Evolutionary conservation across 2,797 vertebrate genomes (phyloP).

Genomic region (Hephaestus fuliginosus): DNA sequence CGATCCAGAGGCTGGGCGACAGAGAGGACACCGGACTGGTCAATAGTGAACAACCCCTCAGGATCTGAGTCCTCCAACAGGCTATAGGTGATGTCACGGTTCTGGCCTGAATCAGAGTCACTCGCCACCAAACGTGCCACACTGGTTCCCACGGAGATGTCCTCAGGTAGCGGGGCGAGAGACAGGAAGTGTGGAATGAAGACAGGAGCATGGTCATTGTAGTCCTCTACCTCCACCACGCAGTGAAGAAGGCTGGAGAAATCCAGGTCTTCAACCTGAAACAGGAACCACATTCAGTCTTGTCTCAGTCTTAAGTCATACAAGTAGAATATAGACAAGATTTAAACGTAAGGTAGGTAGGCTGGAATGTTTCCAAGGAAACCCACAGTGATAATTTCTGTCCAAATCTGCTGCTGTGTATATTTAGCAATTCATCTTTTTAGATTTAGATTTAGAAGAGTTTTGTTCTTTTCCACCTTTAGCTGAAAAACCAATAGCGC

Average conservation of each 20-base stretch:
- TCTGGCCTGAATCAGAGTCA: constrained; percentile 90
- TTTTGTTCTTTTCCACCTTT: not conserved
- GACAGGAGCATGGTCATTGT: constrained; percentile 91
- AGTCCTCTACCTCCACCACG: constrained; percentile 91
- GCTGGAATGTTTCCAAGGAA: not conserved
- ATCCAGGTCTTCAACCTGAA: constrained; percentile 89
- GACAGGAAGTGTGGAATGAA: constrained; percentile 89
- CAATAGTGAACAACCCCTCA: constrained; percentile 85
- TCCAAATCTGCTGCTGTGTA: not conserved
- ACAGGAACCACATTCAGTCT: not conserved
- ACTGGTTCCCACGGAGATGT: constrained; percentile 86
- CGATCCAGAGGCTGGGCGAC: constrained; percentile 87
- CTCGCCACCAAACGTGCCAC: constrained; percentile 87
- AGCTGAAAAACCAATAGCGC: not conserved
- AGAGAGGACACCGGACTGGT: constrained; percentile 86
- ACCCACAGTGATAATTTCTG: not conserved
- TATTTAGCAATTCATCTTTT: not conserved
- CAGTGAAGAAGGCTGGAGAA: constrained; percentile 90
- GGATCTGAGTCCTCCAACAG: constrained; percentile 88
- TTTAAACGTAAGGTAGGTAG: not conserved
- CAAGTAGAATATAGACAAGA: not conserved
- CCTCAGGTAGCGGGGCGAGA: constrained; percentile 87
- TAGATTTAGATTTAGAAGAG: not conserved
- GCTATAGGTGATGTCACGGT: constrained; percentile 89
- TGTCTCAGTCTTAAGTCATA: not conserved